Conservation (phyloP, 2,797 vertebrate genomes). For the Takifugu rubripes region DNA sequence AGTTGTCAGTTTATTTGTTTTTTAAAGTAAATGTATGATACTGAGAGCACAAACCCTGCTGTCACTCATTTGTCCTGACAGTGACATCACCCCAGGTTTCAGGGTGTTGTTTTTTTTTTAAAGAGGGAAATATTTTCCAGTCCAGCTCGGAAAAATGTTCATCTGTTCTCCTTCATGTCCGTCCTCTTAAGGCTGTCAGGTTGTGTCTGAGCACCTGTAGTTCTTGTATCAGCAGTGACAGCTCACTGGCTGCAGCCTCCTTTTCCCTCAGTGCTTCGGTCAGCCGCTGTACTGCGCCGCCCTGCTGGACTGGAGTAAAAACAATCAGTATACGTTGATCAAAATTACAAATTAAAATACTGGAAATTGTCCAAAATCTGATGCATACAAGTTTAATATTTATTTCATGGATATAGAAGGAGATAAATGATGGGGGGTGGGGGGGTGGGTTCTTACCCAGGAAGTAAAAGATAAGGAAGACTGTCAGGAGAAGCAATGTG, state of each 20-base stretch:
- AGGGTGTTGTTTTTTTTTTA: not conserved
- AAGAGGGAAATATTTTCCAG: not conserved
- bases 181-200: constrained; percentile 52
- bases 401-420: not conserved
- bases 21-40: too few relatives aligned
- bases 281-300: constrained; percentile 74
- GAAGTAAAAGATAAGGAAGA: constrained; percentile 77
- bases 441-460: constrained; percentile 57
- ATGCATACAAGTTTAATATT: not conserved
- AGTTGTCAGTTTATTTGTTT: too few relatives aligned
- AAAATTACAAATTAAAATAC: not conserved
- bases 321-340: not conserved
- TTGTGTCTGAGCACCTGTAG: constrained; percentile 67
- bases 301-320: constrained; percentile 81
- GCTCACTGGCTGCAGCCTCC: constrained; percentile 72
- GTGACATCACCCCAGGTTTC: too few relatives aligned
- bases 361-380: not conserved
- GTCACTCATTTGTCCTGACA: too few relatives aligned
- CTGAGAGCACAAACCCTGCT: too few relatives aligned
- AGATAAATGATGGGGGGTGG: not conserved
- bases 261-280: constrained; percentile 71
- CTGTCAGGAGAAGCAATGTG: constrained; percentile 76
- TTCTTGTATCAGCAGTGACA: constrained; percentile 72
- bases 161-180: constrained; percentile 32
- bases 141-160: too few relatives aligned